Base-by-base conservation (phyloP, 1,140 invertebrate genomes). In the Triops cancriformis region DNA sequence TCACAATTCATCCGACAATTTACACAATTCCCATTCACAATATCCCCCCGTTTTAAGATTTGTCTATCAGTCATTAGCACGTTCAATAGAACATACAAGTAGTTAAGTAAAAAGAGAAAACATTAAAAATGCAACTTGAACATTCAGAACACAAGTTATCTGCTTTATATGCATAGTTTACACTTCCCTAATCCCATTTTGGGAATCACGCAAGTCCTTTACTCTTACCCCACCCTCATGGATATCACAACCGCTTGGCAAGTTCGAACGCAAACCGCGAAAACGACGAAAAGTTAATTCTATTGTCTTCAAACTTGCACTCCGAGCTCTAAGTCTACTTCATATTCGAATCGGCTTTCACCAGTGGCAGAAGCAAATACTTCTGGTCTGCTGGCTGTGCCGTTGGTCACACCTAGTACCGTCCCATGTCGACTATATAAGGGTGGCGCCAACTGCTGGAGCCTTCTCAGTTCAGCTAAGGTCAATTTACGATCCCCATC, bases 401-500 rank as follows among this genome's bases (percentile, higher is more conserved):
- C 51, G 51, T 64, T 64, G 18, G 51, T 5, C 23, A 64, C 51
- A 23, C 51, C 51, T 14, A 64, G 10, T 18, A 64, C 51, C 23
- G 51, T 64, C 51, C 51, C 51, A 64, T 64, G 51, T 23, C 51
- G 51, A 64, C 51, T 64, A 18, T 64, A 76, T 1, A 76, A 31
- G 14, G 74, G 74, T 26, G 74, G 37, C 27, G 37, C 37, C 73
- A 74, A 73, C 27, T 77, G 76, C 37, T 78, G 77, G 14, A 78
- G 42, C 73, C 43, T 78, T 73, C 74, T 64, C 73, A 78, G 37
- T 42, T 78, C 77, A 9, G 77, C 77, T n/a, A 78, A 73, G 1
- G 77, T 78, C 11, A 78, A 26, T 45, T 45, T 73, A 31, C 77
- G 77, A 26, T 78, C 77, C 9, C 42, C 73, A 64, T 64, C 51